Evolutionary conservation across 2,888 invertebrate species (phyloP).

Genomic region (Drosophila meridiana): DNA sequence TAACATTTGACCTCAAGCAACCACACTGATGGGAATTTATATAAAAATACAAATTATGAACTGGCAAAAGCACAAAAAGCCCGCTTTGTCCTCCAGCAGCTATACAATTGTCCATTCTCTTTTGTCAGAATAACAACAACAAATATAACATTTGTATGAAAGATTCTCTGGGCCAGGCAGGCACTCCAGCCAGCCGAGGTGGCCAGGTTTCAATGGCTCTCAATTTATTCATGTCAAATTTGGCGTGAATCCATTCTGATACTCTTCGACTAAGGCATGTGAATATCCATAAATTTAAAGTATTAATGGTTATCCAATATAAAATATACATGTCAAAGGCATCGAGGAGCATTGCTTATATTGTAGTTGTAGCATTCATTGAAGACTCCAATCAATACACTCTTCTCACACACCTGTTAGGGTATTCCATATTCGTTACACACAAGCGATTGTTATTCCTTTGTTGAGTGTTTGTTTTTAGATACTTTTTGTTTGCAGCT

Average conservation of each 20-base stretch:
- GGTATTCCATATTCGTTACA: background rate
- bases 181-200: background rate
- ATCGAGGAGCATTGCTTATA: too few species aligned
- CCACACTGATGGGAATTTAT: background rate
- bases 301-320: background rate
- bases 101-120: constrained; percentile 55
- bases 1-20: background rate
- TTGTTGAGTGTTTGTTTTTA: constrained; percentile 23
- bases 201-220: constrained; percentile 54
- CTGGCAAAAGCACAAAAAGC: constrained; percentile 32
- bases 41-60: constrained; percentile 10
- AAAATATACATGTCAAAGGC: background rate
- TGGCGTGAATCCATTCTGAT: constrained; percentile 65
- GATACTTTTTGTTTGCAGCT: constrained; percentile 29
- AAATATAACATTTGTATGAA: background rate
- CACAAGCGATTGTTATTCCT: background rate
- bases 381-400: background rate
- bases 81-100: constrained; percentile 56
- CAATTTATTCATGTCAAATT: constrained; percentile 76
- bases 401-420: background rate
- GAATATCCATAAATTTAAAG: background rate
- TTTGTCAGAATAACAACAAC: constrained; percentile 43
- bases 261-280: constrained; percentile 19
- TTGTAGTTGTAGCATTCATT: background rate
- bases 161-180: constrained; percentile 13